These are phyloP conservation scores for Athene cunicularia DNA, from an alignment of 2,113 vertebrate species.

Conservation along the genomic window DNA sequence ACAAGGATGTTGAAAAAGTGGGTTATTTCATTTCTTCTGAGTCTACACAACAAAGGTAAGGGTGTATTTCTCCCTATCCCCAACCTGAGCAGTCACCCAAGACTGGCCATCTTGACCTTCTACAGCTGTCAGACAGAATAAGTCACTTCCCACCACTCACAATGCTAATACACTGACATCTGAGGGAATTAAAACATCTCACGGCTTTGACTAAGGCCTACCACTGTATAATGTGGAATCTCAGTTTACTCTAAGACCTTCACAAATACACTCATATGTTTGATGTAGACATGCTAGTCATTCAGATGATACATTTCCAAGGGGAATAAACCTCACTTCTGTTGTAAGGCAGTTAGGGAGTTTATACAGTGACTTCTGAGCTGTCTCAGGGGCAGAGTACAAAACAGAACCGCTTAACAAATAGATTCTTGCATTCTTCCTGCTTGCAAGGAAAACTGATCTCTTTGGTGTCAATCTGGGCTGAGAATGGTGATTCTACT, in stretches of 20 bases:
- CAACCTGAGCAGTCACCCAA: not conserved
- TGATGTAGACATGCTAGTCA: not conserved
- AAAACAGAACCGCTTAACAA: not conserved
- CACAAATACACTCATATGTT: not conserved
- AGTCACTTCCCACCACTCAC: not conserved
- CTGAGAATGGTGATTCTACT: not conserved
- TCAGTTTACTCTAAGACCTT: not conserved
- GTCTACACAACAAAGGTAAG: not conserved
- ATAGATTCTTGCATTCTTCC: not conserved
- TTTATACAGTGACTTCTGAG: not conserved
- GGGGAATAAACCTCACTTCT: not conserved
- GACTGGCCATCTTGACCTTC: not conserved
- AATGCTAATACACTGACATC: not conserved
- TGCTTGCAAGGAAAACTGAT: not conserved
- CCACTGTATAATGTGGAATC: not conserved
- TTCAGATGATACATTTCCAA: not conserved
- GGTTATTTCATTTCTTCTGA: not conserved
- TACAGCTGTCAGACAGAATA: accelerated
- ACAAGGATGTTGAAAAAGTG: not conserved
- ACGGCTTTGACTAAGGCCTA: not conserved
- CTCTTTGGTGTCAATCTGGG: not conserved
- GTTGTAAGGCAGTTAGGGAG: not conserved
- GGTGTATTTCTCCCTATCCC: not conserved
- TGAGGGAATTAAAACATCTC: not conserved
- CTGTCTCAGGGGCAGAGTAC: not conserved